Conservation (phyloP, 2,888 invertebrate genomes). For the Stenotaenia linearis region DNA sequence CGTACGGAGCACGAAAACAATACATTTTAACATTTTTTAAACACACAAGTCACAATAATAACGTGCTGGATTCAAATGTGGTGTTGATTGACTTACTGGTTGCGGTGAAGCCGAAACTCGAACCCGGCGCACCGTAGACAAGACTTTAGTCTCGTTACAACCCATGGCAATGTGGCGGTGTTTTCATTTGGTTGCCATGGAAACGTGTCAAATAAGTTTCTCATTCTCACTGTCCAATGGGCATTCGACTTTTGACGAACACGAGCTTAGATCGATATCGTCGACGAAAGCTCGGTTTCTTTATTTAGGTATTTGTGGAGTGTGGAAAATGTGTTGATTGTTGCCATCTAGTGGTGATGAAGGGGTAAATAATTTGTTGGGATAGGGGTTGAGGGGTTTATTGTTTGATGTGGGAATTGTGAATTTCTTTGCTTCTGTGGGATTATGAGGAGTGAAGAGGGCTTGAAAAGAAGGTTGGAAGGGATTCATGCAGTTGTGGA, state of each 20-base stretch:
- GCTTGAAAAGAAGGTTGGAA: too few species aligned
- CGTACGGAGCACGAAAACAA: too few species aligned
- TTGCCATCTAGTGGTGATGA: not conserved
- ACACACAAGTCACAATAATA: too few species aligned
- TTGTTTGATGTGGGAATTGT: too few species aligned
- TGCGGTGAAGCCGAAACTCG: not conserved
- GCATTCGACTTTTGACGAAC: not conserved
- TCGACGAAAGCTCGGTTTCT: not conserved
- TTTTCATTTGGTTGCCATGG: not conserved
- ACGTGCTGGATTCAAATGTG: too few species aligned
- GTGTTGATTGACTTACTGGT: not conserved
- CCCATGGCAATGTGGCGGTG: slow-evolving; percentile 21
- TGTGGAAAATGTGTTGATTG: not conserved
- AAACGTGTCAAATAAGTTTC: not conserved
- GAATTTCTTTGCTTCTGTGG: too few species aligned
- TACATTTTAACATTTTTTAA: too few species aligned
- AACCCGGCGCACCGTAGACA: not conserved
- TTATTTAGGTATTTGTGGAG: not conserved
- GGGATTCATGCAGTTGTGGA: too few species aligned
- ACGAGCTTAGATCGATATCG: not conserved
- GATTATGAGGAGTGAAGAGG: too few species aligned
- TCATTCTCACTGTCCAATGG: not conserved
- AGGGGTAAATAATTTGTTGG: too few species aligned
- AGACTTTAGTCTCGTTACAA: not conserved
- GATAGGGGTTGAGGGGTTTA: too few species aligned